Percentiles rank a stretch among this genome's conserved stretches.
Evolutionary conservation across 2,797 vertebrate species (phyloP).

Genomic region (Apogon talboti): DNA sequence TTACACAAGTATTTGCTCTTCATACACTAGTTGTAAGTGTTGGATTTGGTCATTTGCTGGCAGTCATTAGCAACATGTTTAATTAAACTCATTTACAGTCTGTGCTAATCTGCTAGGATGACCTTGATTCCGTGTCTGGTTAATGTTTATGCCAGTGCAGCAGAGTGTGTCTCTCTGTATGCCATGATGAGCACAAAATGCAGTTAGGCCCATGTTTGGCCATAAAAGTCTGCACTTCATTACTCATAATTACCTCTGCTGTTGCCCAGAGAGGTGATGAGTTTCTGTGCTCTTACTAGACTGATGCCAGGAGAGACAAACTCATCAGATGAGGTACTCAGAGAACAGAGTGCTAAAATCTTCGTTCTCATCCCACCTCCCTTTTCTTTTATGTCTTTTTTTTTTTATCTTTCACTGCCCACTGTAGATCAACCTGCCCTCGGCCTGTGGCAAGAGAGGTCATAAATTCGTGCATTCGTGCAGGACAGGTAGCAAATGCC

Average conservation of each 20-base stretch:
- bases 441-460: constrained; percentile 41
- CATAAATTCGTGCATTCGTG: constrained; percentile 66
- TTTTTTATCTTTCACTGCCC: constrained; percentile 40
- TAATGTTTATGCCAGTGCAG: constrained; percentile 75
- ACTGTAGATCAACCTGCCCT: constrained; percentile 61
- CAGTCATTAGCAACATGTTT: constrained; percentile 81
- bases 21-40: constrained; percentile 48
- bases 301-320: constrained; percentile 52
- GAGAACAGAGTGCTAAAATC: constrained; percentile 44
- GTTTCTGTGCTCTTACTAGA: constrained; percentile 47
- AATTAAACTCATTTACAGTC: constrained; percentile 84
- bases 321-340: constrained; percentile 48
- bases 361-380: constrained; percentile 35
- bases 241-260: constrained; percentile 79
- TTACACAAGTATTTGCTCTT: constrained; percentile 44
- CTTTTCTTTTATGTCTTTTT: constrained; percentile 15
- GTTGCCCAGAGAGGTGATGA: constrained; percentile 67
- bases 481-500: constrained; percentile 63
- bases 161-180: constrained; percentile 65
- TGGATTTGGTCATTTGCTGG: constrained; percentile 78
- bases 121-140: constrained; percentile 79
- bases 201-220: constrained; percentile 70
- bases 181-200: constrained; percentile 71
- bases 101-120: constrained; percentile 81
- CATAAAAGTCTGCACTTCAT: constrained; percentile 76